phyloP scores from a whole-genome alignment of 2,888 invertebrate species.

The Megaustenia siamemsis region DNA sequence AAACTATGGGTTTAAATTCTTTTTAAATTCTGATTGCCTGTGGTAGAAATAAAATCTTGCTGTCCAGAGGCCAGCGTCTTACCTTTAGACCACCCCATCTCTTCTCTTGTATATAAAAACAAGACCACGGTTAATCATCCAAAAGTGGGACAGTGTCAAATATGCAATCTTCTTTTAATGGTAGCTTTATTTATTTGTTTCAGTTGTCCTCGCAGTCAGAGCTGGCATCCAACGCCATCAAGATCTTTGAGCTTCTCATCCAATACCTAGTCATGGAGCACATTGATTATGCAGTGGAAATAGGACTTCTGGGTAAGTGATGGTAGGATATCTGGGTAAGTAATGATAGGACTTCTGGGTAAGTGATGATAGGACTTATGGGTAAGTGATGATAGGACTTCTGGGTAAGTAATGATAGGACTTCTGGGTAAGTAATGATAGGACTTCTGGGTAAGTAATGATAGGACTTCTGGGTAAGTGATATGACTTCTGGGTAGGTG shows the following conservation, averaged over 20 bases:
- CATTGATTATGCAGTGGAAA: conserved; percentile 96
- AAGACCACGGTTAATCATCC: no score
- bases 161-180: no score
- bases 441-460: conserved; percentile 90
- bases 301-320: conserved; percentile 86
- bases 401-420: conserved; percentile 90
- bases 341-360: conserved; percentile 91
- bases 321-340: no score
- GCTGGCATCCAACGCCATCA: conserved; percentile 86
- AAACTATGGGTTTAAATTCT: no score
- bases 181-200: conserved; percentile 45
- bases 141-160: no score
- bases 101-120: no score
- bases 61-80: no score
- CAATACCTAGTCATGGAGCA: conserved; percentile 93
- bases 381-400: conserved; percentile 90
- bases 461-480: conserved; percentile 88
- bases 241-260: conserved; percentile 90
- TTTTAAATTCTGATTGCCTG: no score
- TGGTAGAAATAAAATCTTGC: no score
- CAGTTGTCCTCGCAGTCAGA: conserved; percentile 90
- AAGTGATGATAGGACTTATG: conserved; percentile 91
- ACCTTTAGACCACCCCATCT: no score
- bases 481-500: conserved; percentile 88
- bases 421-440: conserved; percentile 88